Conservation (phyloP, 2,888 invertebrate genomes). For the Uropetala carovei region DNA sequence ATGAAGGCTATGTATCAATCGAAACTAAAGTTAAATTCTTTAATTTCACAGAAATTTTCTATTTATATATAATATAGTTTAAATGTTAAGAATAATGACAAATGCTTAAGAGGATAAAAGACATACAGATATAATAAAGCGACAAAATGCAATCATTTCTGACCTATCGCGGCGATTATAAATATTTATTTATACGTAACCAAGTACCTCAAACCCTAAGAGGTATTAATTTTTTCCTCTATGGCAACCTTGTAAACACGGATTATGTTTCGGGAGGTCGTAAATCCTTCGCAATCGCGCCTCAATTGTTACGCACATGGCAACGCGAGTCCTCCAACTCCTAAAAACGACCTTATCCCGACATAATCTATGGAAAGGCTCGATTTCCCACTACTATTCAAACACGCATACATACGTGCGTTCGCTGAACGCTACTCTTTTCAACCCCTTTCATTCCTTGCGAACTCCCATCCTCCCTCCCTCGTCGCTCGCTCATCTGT, state of each 20-base stretch:
- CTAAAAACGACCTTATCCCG: conserved; percentile 7
- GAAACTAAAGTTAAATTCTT: no score
- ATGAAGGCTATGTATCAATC: no score
- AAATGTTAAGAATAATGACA: no score
- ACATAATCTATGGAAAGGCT: conserved; percentile 42
- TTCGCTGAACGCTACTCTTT: not conserved
- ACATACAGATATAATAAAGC: no score
- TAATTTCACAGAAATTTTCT: no score
- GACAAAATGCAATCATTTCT: no score
- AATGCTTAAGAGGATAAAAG: no score
- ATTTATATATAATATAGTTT: no score
- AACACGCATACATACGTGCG: not conserved
- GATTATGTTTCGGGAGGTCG: conserved; percentile 31
- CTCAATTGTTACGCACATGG: conserved; percentile 19
- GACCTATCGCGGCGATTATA: no score
- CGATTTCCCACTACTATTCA: conserved; percentile 38
- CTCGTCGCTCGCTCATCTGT: no score
- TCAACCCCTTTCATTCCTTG: conserved; percentile 30
- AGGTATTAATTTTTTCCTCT: conserved; percentile 46
- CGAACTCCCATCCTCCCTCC: no score
- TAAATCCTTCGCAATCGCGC: conserved; percentile 41
- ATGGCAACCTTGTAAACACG: conserved; percentile 50
- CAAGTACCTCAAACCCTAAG: not conserved
- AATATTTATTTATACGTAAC: no score
- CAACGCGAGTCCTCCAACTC: not conserved